Evolutionary conservation across 2,113 vertebrate genomes (phyloP).

Genomic region (Prolemur simus): DNA sequence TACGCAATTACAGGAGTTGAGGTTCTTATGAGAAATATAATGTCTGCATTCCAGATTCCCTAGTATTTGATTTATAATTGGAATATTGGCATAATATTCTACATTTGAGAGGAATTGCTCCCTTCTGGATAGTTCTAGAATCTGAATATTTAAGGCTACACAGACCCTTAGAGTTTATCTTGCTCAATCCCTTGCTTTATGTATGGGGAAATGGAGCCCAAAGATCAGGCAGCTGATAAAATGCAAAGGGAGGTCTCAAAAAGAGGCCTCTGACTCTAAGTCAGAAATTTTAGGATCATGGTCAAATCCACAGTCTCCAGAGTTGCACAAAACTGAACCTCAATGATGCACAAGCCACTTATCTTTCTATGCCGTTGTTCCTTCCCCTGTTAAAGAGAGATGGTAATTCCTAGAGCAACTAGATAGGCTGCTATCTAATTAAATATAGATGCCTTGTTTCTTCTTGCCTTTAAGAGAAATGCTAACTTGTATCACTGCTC

Average conservation of each 20-base stretch:
- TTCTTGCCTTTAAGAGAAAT: not conserved
- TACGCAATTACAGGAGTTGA: slow-evolving; percentile 66
- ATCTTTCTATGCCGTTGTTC: not conserved
- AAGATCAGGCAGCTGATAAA: slow-evolving; percentile 23
- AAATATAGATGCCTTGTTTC: not conserved
- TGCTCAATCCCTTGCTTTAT: slow-evolving; percentile 42
- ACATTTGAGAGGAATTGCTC: slow-evolving; percentile 49
- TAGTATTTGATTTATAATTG: slow-evolving; percentile 70
- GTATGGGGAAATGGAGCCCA: not conserved
- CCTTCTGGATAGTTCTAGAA: slow-evolving; percentile 43
- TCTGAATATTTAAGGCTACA: slow-evolving; percentile 49
- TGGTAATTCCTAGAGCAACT: not conserved
- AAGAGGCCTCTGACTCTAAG: not conserved
- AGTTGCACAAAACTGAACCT: slow-evolving; percentile 25
- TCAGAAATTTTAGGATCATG: not conserved
- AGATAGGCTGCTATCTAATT: not conserved
- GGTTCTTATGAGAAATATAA: slow-evolving; percentile 72
- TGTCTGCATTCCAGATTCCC: slow-evolving; percentile 62
- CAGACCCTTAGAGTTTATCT: slow-evolving; percentile 21
- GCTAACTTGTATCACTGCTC: too few relatives aligned
- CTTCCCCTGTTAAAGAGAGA: not conserved
- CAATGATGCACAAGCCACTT: not conserved
- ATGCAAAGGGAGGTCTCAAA: not conserved
- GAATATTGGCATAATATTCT: slow-evolving; percentile 64
- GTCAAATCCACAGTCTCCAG: not conserved